Conservation (phyloP, 2,797 vertebrate species). For the Hypotaenidia okinawae region DNA sequence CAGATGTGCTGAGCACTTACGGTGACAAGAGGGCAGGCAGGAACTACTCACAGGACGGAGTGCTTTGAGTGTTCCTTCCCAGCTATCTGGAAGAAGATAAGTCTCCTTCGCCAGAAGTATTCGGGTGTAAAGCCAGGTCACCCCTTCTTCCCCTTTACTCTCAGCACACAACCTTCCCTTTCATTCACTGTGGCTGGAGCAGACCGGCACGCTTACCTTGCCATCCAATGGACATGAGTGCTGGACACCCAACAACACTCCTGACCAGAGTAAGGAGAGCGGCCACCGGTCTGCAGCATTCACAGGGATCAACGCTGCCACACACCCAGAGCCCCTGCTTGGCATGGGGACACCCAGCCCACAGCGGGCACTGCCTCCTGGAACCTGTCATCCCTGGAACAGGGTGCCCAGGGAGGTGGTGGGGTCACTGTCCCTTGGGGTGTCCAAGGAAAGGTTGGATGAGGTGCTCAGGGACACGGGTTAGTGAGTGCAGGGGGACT, state of each 20-base stretch:
- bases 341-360: background rate
- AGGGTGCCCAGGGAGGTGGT: no score
- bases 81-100: conserved; percentile 73
- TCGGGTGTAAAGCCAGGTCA: background rate
- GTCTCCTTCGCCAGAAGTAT: conserved; percentile 62
- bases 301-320: background rate
- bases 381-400: no score
- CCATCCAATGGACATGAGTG: background rate
- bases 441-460: no score
- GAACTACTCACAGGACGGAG: conserved; percentile 81
- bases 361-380: fast-evolving
- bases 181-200: fast-evolving
- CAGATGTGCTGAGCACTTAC: conserved; percentile 81
- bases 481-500: no score
- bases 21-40: conserved; percentile 86
- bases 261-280: no score
- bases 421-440: no score
- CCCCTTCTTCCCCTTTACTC: conserved; percentile 23
- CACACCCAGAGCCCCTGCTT: fast-evolving
- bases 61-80: conserved; percentile 70
- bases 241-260: no score
- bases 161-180: background rate
- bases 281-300: background rate
- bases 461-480: no score
- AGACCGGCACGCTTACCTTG: background rate